Evolutionary conservation across 2,888 invertebrate species (phyloP).

Genomic region (Bellardia bayeri): DNA sequence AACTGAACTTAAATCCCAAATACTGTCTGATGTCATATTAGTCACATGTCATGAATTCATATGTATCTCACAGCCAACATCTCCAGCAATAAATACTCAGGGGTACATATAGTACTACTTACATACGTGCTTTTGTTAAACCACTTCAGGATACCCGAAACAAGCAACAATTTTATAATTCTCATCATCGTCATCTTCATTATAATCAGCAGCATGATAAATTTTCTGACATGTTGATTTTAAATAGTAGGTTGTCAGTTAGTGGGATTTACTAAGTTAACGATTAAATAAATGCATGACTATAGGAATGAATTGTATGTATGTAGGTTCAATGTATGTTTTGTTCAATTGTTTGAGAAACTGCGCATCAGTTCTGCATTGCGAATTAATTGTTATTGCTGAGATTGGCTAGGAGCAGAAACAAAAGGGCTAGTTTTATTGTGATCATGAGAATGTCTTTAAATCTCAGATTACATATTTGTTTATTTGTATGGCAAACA

Average conservation of each 20-base stretch:
- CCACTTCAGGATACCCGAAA: background rate
- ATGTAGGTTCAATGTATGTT: too few relatives aligned
- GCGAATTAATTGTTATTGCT: slow-evolving; percentile 20
- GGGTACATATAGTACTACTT: background rate
- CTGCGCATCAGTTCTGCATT: slow-evolving; percentile 36
- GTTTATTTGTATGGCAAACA: too few relatives aligned
- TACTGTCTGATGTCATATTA: slow-evolving; percentile 32
- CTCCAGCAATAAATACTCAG: background rate
- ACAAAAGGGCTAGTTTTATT: slow-evolving; percentile 1
- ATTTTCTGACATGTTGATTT: slow-evolving; percentile 64
- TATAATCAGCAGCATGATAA: slow-evolving; percentile 48
- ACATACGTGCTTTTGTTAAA: background rate
- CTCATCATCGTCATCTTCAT: slow-evolving; percentile 29
- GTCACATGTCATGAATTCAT: slow-evolving; percentile 38
- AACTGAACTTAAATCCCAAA: slow-evolving; percentile 41
- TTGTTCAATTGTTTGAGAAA: slow-evolving; percentile 30
- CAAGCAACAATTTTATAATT: slow-evolving; percentile 8
- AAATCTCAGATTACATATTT: too few relatives aligned
- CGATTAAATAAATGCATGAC: slow-evolving; percentile 43
- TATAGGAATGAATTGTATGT: background rate
- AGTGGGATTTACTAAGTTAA: slow-evolving; percentile 19
- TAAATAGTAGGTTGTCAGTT: slow-evolving; percentile 40
- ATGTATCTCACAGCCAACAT: slow-evolving; percentile 27
- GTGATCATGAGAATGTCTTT: background rate
- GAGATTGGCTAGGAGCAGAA: background rate